These are phyloP conservation scores for Watsonalla cultraria DNA, from an alignment of 2,888 invertebrate species.

Conservation along the genomic window DNA sequence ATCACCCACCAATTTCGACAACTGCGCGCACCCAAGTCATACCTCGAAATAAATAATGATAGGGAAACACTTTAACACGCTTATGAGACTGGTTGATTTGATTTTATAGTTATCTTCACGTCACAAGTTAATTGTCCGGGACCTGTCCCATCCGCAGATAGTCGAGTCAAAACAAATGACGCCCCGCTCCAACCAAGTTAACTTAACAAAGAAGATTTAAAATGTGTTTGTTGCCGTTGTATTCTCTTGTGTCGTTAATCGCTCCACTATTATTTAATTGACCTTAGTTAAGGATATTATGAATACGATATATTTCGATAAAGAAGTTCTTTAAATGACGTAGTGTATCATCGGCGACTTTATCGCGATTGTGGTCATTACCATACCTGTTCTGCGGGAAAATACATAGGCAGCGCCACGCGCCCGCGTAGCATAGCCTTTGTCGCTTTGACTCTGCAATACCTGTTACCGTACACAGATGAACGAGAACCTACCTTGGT, in stretches of 20 bases:
- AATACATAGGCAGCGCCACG: slow-evolving; percentile 18
- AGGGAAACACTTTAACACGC: background rate
- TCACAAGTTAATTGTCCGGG: slow-evolving; percentile 2
- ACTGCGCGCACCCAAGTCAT: background rate
- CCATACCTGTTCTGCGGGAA: slow-evolving; percentile 34
- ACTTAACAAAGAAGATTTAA: too few species aligned
- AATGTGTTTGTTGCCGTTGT: too few species aligned
- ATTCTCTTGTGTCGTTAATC: too few species aligned
- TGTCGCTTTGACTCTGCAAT: slow-evolving; percentile 2
- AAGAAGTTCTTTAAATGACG: slow-evolving; percentile 20
- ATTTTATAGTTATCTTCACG: slow-evolving; percentile 2
- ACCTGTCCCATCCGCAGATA: slow-evolving; percentile 9
- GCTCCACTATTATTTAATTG: background rate
- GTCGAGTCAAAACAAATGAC: slow-evolving; percentile 9
- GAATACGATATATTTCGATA: slow-evolving; percentile 12
- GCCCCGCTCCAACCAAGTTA: slow-evolving; percentile 1
- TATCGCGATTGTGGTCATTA: slow-evolving; percentile 25
- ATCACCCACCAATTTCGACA: slow-evolving; percentile 9
- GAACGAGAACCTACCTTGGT: background rate
- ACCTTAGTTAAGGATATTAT: background rate
- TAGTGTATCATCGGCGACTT: slow-evolving; percentile 17
- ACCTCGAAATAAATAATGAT: background rate
- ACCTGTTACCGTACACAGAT: background rate
- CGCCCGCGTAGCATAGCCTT: slow-evolving; percentile 5
- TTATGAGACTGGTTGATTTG: background rate